Evolutionary conservation across 2,113 vertebrate species (phyloP).

Genomic region (Reinhardtius hippoglossoides): DNA sequence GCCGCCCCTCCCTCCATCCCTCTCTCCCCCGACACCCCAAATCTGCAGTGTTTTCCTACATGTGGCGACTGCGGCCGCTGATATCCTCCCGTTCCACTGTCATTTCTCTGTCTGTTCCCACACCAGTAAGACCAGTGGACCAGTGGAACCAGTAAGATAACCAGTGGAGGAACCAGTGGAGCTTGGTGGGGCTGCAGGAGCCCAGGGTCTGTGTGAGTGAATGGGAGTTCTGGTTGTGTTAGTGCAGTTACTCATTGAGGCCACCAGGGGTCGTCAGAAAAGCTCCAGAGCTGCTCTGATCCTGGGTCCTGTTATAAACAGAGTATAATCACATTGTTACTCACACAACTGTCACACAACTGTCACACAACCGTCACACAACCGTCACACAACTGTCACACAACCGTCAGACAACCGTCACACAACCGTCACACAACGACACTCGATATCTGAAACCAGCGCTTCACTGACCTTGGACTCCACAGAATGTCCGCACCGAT

Average conservation of each 20-base stretch:
- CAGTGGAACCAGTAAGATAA: not conserved
- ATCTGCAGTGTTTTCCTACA: conserved; percentile 14
- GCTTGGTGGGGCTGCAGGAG: not conserved
- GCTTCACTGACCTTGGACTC: too few relatives aligned
- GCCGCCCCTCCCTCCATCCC: conserved; percentile 45
- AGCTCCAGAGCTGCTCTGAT: too few relatives aligned
- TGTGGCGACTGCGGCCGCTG: not conserved
- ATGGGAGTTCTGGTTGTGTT: conserved; percentile 73
- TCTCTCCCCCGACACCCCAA: conserved; percentile 35
- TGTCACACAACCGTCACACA: too few relatives aligned
- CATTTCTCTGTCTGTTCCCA: not conserved
- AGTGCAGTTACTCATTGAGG: not conserved
- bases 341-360: too few relatives aligned
- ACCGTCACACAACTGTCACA: too few relatives aligned
- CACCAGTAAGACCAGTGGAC: not conserved
- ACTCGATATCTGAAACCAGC: too few relatives aligned
- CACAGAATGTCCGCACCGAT: too few relatives aligned
- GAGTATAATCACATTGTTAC: not conserved
- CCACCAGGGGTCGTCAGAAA: conserved; percentile 61
- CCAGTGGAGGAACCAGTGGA: not conserved
- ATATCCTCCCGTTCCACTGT: not conserved
- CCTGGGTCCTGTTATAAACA: too few relatives aligned
- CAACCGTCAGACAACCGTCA: too few relatives aligned
- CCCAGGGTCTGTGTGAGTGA: conserved; percentile 69
- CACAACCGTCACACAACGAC: too few relatives aligned